Evolutionary conservation across 2,113 vertebrate genomes (phyloP).

Genomic region (Platichthys flesus): DNA sequence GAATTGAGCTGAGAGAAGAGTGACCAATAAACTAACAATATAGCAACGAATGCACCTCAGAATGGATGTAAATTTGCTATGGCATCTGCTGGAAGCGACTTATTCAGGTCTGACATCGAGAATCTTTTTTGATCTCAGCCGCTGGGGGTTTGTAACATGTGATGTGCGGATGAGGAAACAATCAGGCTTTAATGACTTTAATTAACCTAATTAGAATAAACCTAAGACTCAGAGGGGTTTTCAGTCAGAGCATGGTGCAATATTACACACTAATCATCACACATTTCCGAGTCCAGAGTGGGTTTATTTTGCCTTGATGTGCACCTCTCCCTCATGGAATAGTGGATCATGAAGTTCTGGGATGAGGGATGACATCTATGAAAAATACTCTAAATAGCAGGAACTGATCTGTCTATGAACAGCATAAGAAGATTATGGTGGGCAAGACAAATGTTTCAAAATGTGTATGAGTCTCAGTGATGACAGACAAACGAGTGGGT

Average conservation of each 20-base stretch:
- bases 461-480: not conserved
- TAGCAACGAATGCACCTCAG: too few species aligned
- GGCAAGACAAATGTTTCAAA: not conserved
- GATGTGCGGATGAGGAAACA: not conserved
- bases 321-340: constrained; percentile 1
- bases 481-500: not conserved
- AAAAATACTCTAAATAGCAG: not conserved
- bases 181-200: not conserved
- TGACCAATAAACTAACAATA: too few species aligned
- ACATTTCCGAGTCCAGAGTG: not conserved
- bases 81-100: too few species aligned
- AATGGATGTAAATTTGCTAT: too few species aligned
- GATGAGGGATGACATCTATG: not conserved
- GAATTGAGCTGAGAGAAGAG: too few species aligned
- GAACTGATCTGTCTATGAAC: not conserved
- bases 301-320: constrained; percentile 6
- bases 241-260: not conserved
- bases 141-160: not conserved
- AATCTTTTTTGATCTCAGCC: not conserved
- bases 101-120: not conserved
- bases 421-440: not conserved
- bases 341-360: not conserved
- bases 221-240: not conserved
- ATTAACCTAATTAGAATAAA: not conserved
- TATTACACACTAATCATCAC: not conserved